phyloP scores from a whole-genome alignment of 2,113 vertebrate genomes.

The Collichthys lucidus region DNA sequence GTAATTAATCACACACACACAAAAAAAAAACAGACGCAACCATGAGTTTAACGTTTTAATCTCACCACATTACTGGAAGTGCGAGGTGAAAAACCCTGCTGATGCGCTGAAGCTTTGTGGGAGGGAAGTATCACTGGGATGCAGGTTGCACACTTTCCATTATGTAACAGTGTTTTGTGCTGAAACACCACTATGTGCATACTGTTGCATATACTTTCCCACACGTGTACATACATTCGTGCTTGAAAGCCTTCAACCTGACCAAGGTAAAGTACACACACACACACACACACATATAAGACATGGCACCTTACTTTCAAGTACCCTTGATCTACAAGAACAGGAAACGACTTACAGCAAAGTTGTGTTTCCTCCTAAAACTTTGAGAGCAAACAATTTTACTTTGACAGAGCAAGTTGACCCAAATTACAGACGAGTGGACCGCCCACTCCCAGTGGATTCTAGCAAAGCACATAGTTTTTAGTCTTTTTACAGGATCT shows the following conservation, averaged over 20 bases:
- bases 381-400: neutral
- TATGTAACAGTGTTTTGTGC: constrained; percentile 26
- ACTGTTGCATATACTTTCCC: constrained; percentile 32
- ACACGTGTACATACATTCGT: neutral
- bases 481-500: neutral
- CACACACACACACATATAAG: neutral
- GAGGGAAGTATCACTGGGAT: constrained; percentile 64
- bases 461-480: neutral
- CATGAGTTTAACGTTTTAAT: constrained; percentile 4
- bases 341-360: constrained; percentile 51
- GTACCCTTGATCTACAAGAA: constrained; percentile 20
- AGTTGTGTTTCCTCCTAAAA: constrained; percentile 39
- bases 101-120: constrained; percentile 71
- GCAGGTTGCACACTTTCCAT: constrained; percentile 69
- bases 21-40: constrained; percentile 2
- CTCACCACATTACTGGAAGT: constrained; percentile 76
- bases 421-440: neutral
- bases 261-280: constrained; percentile 23
- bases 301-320: neutral
- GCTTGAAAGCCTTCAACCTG: neutral
- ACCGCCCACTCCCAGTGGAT: neutral
- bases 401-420: neutral
- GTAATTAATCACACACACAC: too few species aligned
- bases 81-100: constrained; percentile 77
- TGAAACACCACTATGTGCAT: constrained; percentile 19